Base-by-base conservation (phyloP, 2,797 vertebrate genomes). In the Allenopithecus nigroviridis region DNA sequence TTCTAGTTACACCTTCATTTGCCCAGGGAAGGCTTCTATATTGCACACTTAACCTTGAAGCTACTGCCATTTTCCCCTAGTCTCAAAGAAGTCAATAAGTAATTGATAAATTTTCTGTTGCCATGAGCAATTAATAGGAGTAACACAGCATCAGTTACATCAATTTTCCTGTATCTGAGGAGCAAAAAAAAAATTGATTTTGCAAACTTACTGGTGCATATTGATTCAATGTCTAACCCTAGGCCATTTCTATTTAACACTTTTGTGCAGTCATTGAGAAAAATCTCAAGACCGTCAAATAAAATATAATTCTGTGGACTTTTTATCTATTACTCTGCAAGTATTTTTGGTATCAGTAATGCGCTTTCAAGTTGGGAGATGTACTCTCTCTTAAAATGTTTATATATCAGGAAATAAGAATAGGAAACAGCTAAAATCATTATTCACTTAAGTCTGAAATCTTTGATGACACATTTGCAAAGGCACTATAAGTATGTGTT, bases 91-190 rank as follows among this genome's bases (percentile, higher is more conserved):
- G 97, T 98, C 98, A 98, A 98, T 99, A 98, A 98, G 97, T 97
- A 98, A 99, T 98, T 99, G 98, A 99, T 99, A 99, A 98, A 98
- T 98, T 98, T 98, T 98, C 98, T 98, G 98, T 99, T 98, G 96
- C 97, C 95, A 41, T 94, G 92, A 84, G 97, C 98, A 99, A 98
- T 99, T 99, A 99, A 98, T 98, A 98, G 96, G 97, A 98, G 97
- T 98, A 98, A 98, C 97, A 98, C 97, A 98, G 98, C 96, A 97
- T 33, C 84, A 17, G 97, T 97, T 98, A 97, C 98, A 98, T 99
- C 98, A 98, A 97, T 98, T 98, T 98, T 98, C 43, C 61, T 98
- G 97, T 97, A 98, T 98, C 97, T 98, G 95, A 98, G 98, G 97
- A 99, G 97, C 97, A 98, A 98, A 99, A 55, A 50, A 55, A 98